A percentile compares a stretch with the other conserved stretches of the same genome.
Evolutionary conservation across 2,888 invertebrate genomes (phyloP).

Genomic region (Epinotia nisella): DNA sequence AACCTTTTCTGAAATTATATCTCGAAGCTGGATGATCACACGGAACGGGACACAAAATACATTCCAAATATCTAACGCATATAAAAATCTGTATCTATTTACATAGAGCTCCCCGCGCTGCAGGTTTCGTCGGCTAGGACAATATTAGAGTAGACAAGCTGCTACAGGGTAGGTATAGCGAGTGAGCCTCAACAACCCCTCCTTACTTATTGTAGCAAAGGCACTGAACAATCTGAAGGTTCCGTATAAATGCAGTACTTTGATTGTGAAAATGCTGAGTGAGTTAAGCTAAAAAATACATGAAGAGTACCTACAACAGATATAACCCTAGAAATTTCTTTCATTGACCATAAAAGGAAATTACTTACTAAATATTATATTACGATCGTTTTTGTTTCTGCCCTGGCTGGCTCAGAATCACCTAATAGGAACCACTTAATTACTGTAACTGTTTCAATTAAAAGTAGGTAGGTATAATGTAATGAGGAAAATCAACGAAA

Average conservation of each 20-base stretch:
- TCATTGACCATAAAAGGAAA: not conserved
- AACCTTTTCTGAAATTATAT: conserved; percentile 18
- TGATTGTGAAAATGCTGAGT: conserved; percentile 7
- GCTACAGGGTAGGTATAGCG: conserved; percentile 7
- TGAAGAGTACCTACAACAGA: conserved; percentile 11
- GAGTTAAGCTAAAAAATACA: conserved; percentile 9
- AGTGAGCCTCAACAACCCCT: conserved; percentile 4
- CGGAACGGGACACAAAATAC: conserved; percentile 56
- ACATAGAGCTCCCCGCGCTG: conserved; percentile 56
- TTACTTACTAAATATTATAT: conserved; percentile 2
- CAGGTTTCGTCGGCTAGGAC: conserved; percentile 43
- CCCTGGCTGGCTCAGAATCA: conserved; percentile 42
- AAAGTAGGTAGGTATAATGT: conserved; percentile 18
- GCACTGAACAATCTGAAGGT: conserved; percentile 55
- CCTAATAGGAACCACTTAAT: conserved; percentile 52
- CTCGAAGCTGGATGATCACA: conserved; percentile 36
- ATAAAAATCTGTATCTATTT: conserved; percentile 70
- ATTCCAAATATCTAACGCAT: conserved; percentile 64
- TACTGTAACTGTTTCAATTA: conserved; percentile 33
- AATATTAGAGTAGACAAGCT: conserved; percentile 17
- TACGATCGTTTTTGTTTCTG: conserved; percentile 35
- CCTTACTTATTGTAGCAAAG: conserved; percentile 54
- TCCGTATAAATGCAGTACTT: conserved; percentile 49
- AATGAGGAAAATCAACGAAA: conserved; percentile 11
- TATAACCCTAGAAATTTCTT: not conserved